A percentile compares a stretch with the other conserved stretches of the same genome.
Evolutionary conservation across 64 coral and sea anemone species (phyloP).

Genomic region (Porites australiensis): DNA sequence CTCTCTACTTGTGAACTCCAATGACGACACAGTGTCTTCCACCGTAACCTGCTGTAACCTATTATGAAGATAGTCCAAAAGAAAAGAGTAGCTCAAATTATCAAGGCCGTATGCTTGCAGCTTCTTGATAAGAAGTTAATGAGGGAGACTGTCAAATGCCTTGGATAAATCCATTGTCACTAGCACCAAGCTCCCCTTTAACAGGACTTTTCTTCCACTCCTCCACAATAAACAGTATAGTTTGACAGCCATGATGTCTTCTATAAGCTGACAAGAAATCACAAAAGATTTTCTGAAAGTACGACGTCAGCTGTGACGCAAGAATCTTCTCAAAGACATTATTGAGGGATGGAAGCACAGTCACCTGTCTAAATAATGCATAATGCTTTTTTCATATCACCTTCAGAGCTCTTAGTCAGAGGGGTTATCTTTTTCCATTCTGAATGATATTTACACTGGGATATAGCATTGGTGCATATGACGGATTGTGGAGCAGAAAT

Average conservation of each 20-base stretch:
- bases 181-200: neutral
- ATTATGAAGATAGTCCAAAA: neutral
- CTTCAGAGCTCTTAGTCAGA: neutral
- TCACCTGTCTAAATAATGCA: neutral
- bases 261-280: neutral
- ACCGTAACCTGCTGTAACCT: neutral
- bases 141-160: conserved; percentile 1
- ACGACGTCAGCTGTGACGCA: neutral
- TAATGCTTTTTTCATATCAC: neutral
- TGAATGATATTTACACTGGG: neutral
- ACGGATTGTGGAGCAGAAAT: neutral
- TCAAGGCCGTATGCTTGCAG: neutral
- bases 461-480: neutral
- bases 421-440: conserved; percentile 5
- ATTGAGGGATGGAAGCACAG: neutral
- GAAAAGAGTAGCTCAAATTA: neutral
- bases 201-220: neutral
- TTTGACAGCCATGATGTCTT: neutral
- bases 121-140: neutral
- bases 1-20: too few species aligned
- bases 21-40: too few species aligned
- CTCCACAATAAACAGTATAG: neutral
- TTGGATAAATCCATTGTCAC: neutral
- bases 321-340: neutral
- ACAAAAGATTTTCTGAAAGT: neutral